phyloP scores from a whole-genome alignment of 2,797 vertebrate species.

The Nothura maculosa region DNA sequence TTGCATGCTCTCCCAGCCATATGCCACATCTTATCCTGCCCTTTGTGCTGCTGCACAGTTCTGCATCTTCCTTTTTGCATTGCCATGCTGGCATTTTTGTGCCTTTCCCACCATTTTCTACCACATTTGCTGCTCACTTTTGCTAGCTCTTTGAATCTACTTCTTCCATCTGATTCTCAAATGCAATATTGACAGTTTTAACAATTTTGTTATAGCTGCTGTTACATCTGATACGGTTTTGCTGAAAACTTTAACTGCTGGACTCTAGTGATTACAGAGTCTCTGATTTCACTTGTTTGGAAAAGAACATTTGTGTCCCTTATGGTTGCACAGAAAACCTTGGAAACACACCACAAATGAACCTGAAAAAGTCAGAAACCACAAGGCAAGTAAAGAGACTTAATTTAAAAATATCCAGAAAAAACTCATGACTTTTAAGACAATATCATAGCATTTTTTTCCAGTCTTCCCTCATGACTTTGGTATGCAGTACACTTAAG shows the following conservation, averaged over 20 bases:
- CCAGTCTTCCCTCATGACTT: background rate
- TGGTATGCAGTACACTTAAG: background rate
- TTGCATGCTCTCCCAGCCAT: background rate
- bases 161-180: background rate
- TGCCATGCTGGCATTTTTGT: background rate
- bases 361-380: slow-evolving; percentile 21
- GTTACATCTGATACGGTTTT: background rate
- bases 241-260: background rate
- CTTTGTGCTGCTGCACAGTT: background rate
- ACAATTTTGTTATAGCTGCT: background rate
- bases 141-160: background rate
- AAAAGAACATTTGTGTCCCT: background rate
- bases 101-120: fast-evolving
- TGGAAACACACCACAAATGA: background rate
- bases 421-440: background rate
- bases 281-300: background rate
- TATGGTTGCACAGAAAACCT: background rate
- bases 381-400: background rate
- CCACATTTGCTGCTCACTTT: background rate
- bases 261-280: background rate
- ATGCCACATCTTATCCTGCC: background rate
- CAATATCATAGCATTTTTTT: background rate
- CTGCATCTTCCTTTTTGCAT: background rate
- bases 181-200: background rate
- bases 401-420: background rate